Evolutionary conservation across 2,888 invertebrate species (phyloP).

Genomic region (Arctia plantaginis): DNA sequence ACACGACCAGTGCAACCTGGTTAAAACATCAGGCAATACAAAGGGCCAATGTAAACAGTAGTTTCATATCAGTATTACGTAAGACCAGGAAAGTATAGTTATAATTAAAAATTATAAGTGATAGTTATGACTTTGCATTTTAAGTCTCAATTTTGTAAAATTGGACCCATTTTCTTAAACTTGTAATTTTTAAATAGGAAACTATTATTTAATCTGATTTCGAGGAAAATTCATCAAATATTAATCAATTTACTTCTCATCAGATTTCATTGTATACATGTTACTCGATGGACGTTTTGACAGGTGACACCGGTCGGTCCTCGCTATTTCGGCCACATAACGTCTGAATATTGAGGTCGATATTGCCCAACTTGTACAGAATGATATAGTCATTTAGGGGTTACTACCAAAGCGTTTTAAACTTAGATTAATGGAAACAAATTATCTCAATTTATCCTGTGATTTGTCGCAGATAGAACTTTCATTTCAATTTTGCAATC

Average conservation of each 20-base stretch:
- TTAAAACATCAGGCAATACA: not conserved
- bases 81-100: not conserved
- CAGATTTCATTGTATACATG: constrained; percentile 26
- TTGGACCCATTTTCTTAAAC: not conserved
- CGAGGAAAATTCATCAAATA: constrained; percentile 20
- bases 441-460: constrained; percentile 13
- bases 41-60: not conserved
- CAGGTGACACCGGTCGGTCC: constrained; percentile 29
- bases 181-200: no score
- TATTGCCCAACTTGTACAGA: constrained; percentile 18
- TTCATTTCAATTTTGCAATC: not conserved
- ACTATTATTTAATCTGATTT: not conserved
- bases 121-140: not conserved
- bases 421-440: constrained; percentile 17
- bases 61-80: not conserved
- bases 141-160: not conserved
- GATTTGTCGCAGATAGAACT: not conserved
- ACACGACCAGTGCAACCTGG: not conserved
- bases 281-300: constrained; percentile 26
- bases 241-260: constrained; percentile 27
- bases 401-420: constrained; percentile 20
- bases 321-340: constrained; percentile 18
- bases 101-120: no score
- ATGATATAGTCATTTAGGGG: constrained; percentile 18
- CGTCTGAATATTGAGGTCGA: constrained; percentile 22